A percentile compares a stretch with the other conserved stretches of the same genome.
These are phyloP conservation scores for Garra rufa DNA, from an alignment of 2,113 vertebrate species.

Conservation along the genomic window DNA sequence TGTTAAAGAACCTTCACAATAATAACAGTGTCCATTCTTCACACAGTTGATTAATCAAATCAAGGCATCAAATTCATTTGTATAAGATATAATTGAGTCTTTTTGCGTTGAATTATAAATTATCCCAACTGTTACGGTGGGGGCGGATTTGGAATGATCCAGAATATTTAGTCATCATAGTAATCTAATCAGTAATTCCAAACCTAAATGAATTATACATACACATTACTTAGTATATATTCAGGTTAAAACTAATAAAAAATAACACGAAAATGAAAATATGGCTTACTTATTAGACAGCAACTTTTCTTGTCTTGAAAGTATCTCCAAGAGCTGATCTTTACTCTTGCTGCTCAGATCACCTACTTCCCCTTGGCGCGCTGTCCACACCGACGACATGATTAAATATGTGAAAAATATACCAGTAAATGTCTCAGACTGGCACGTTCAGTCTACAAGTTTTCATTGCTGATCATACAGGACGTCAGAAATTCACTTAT, in stretches of 20 bases:
- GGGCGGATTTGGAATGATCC: not conserved
- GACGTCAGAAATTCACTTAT: not conserved
- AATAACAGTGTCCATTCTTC: not conserved
- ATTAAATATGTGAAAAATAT: not conserved
- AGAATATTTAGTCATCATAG: not conserved
- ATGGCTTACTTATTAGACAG: conserved; percentile 78
- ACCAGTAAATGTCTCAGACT: not conserved
- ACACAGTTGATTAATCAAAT: not conserved
- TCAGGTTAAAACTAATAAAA: not conserved
- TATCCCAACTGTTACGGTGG: not conserved
- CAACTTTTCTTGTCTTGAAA: conserved; percentile 85
- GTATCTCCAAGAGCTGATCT: conserved; percentile 84
- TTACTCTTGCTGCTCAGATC: conserved; percentile 73
- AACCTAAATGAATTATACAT: not conserved
- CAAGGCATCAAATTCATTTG: not conserved
- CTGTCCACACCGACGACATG: conserved; percentile 72
- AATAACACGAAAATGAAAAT: too few relatives aligned
- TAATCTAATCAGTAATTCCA: not conserved
- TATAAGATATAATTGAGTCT: not conserved
- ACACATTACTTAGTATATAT: not conserved
- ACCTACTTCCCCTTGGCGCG: conserved; percentile 71
- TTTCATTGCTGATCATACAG: not conserved
- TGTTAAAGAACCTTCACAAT: not conserved
- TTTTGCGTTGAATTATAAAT: not conserved
- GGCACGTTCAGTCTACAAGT: not conserved